Evolutionary conservation across 2,797 vertebrate species (phyloP).

Genomic region (Gallinago stenura): DNA sequence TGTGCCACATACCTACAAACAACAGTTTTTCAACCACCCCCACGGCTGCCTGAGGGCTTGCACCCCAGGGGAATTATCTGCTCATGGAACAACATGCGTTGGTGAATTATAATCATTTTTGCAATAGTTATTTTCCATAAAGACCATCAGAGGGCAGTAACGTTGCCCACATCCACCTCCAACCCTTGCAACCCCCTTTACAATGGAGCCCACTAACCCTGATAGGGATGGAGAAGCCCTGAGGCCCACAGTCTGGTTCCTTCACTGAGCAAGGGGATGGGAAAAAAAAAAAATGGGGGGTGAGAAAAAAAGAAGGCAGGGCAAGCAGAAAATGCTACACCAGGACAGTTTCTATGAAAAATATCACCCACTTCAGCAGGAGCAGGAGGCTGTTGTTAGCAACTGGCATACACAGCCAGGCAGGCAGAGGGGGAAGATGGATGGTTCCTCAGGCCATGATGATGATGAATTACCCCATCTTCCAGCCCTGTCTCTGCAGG

Average conservation of each 20-base stretch:
- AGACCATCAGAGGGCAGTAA: background rate
- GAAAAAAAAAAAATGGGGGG: rapidly evolving
- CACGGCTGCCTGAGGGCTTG: rapidly evolving
- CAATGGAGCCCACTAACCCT: background rate
- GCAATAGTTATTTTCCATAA: rapidly evolving
- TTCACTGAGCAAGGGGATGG: background rate
- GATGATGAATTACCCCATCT: background rate
- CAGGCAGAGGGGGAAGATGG: background rate
- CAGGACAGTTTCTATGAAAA: background rate
- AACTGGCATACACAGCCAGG: background rate
- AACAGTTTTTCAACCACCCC: background rate
- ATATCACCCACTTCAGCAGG: background rate
- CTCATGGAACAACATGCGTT: rapidly evolving
- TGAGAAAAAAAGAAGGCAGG: background rate
- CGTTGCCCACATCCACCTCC: background rate
- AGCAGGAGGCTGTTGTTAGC: constrained; percentile 23
- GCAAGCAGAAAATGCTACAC: background rate
- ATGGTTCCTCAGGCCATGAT: background rate
- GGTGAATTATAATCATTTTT: background rate
- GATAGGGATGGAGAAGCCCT: rapidly evolving
- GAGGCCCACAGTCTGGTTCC: rapidly evolving
- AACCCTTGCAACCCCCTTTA: background rate
- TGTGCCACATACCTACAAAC: background rate
- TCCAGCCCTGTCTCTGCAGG: background rate
- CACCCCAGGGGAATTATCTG: background rate